Base-by-base conservation (phyloP, 2,113 vertebrate genomes). In the Limnothrissa miodon region DNA sequence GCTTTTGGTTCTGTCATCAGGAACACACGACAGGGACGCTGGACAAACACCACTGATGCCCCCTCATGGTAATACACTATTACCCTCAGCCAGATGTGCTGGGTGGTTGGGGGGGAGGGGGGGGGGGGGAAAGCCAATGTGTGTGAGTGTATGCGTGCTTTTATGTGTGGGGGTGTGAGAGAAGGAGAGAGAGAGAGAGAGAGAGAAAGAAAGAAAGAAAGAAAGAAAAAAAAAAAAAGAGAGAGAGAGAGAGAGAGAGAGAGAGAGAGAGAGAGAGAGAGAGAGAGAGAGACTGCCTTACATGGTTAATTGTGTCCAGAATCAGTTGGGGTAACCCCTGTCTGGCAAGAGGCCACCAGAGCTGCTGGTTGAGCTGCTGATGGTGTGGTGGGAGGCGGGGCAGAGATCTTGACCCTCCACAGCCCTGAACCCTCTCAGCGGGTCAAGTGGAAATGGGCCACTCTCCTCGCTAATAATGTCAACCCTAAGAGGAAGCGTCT, bases 391-490 rank as follows among this genome's bases (percentile, higher is more conserved):
- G 19, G 44, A 39, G 70, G 56, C 78, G 9, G 74, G 4, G 21
- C 39, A 51, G 62, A 13, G 39, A 79, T 83, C 39, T 83, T 83
- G 82, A 83, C 78, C 78, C 83, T 21, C 21, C 5, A 78, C 39
- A 66, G 44, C 45, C 25, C 42, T 15, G 29, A 23, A 36, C 17
- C 13, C 85, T 81, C 51, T 81, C 8, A 79, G 79, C 33, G 66
- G 62, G 80, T 86, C 29, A 66, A 88, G 87, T 86, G 85, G 80
- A 82, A 88, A 85, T 86, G 85, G 80, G 80, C n/a, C 33, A 25
- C 53, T 82, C 78, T 74, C 62, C 46, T 66, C 5, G 36, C 23
- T 74, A 13, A 45, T 45, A 79, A 84, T 44, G 83, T 80, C 79
- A 80, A 53, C 84, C 78, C 79, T 82, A 66, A 33, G 56, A 44